Evolutionary conservation across 2,888 invertebrate genomes (phyloP).

Genomic region (Cyaniris semiargus): DNA sequence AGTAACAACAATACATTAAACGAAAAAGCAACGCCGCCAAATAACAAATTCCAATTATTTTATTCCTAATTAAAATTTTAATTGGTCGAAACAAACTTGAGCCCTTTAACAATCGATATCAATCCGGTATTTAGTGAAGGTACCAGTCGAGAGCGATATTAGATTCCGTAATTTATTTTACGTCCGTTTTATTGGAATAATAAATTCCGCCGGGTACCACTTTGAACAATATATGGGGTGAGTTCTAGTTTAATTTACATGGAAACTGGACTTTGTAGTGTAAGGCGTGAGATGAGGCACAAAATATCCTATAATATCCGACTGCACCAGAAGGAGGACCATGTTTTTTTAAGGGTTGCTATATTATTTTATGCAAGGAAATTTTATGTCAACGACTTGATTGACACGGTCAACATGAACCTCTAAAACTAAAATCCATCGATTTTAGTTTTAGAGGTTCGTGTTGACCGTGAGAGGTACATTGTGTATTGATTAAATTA

Average conservation of each 20-base stretch:
- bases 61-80: not conserved
- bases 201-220: constrained; percentile 19
- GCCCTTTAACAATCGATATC: not conserved
- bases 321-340: too few relatives aligned
- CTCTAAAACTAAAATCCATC: too few relatives aligned
- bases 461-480: too few relatives aligned
- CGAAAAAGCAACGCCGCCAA: not conserved
- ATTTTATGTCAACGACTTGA: too few relatives aligned
- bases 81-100: not conserved
- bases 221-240: constrained; percentile 26
- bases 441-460: too few relatives aligned
- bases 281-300: too few relatives aligned
- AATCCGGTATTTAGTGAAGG: constrained; percentile 5
- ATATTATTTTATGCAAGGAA: too few relatives aligned
- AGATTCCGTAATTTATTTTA: constrained; percentile 27
- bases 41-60: not conserved
- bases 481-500: too few relatives aligned
- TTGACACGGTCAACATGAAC: too few relatives aligned
- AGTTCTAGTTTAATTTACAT: constrained; percentile 7
- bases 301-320: too few relatives aligned
- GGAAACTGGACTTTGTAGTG: not conserved
- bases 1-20: not conserved
- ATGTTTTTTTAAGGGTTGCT: too few relatives aligned
- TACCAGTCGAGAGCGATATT: constrained; percentile 7
- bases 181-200: constrained; percentile 28